Base-by-base conservation (phyloP, 2,113 vertebrate species). In the Chunga burmeisteri region DNA sequence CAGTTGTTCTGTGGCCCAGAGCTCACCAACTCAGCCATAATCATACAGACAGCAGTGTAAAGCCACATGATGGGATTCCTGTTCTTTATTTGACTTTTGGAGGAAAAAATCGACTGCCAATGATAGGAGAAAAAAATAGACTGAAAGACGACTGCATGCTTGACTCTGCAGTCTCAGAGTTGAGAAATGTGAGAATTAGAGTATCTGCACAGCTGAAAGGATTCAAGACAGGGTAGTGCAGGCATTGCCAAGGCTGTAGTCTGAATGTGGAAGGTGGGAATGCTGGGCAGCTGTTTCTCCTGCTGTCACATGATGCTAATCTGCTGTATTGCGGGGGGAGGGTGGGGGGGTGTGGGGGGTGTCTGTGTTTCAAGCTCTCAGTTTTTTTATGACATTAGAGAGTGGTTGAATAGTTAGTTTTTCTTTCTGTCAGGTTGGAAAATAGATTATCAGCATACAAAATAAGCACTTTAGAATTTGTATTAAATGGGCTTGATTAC, bases 211-310 rank as follows among this genome's bases (percentile, higher is more conserved):
- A 88, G 66, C 79, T 82, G 56, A 93, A 91, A 58, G 87, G 5
- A 77, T 82, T 66, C 7, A 26, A 26, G 16, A 30, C 52, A 82
- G 29, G 0, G 0, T 29, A 61, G 34, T 38, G n/a, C 42, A 49
- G 42, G 16, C 61, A 44, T 32, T 81, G 81, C 62, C 52, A 79
- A 68, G 78, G 52, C 49, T 79, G 38, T 52, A 47, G 27, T 82
- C 66, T 62, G 74, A 80, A 44, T 50, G 92, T 95, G 70, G 90
- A 92, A 92, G 90, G 65, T 93, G 61, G 73, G 52, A 94, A 92
- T 81, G 66, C 52, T 85, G 78, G 66, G 70, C 92, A 91, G 70
- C 85, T 85, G n/a, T 87, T 65, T 89, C 81, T 92, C 44, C 79
- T 93, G 66, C 61, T 88, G 65, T 79, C 78, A 88, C 56, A 13